Evolutionary conservation across 1,140 invertebrate genomes (phyloP).

Genomic region (Drosophila prosaltans): DNA sequence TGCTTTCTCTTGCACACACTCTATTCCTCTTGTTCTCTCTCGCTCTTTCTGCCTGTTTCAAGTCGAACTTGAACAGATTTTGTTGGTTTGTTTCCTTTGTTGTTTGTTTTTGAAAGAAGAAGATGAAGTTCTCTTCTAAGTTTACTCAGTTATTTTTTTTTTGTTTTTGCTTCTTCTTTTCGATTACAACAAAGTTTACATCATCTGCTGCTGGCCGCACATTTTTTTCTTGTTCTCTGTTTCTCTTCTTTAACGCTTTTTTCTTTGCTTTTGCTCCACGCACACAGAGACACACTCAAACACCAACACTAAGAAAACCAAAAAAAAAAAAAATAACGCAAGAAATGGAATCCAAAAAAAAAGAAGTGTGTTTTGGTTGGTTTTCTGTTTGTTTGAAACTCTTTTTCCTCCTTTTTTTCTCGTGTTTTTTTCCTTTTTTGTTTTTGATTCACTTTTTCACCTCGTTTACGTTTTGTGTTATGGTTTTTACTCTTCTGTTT

Average conservation of each 20-base stretch:
- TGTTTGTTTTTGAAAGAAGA: slow-evolving; percentile 7
- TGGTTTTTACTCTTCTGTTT: slow-evolving; percentile 1
- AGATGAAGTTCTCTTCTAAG: slow-evolving; percentile 8
- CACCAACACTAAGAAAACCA: not conserved
- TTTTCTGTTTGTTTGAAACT: slow-evolving; percentile 17
- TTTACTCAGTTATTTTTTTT: slow-evolving; percentile 5
- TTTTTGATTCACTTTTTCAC: slow-evolving; percentile 8
- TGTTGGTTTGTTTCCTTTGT: not conserved
- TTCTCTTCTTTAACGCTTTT: slow-evolving; percentile 39
- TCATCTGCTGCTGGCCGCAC: slow-evolving; percentile 66
- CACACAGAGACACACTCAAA: slow-evolving; percentile 12
- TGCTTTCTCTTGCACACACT: slow-evolving; percentile 32
- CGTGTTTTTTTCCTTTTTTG: not conserved
- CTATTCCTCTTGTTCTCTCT: slow-evolving; percentile 14
- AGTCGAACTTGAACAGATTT: slow-evolving; percentile 12
- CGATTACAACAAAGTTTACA: slow-evolving; percentile 69
- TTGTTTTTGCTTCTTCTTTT: slow-evolving; percentile 27
- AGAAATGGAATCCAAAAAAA: slow-evolving; percentile 6
- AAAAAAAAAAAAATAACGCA: not conserved
- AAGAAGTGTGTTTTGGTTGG: slow-evolving; percentile 3
- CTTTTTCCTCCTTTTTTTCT: not conserved
- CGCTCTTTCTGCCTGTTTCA: slow-evolving; percentile 1
- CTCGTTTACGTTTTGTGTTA: not conserved
- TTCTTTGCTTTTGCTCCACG: slow-evolving; percentile 54
- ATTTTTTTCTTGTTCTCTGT: slow-evolving; percentile 45